A percentile compares a stretch with the other conserved stretches of the same genome.
phyloP scores from a whole-genome alignment of 2,888 invertebrate species.

The Metopia argyrocephala region DNA sequence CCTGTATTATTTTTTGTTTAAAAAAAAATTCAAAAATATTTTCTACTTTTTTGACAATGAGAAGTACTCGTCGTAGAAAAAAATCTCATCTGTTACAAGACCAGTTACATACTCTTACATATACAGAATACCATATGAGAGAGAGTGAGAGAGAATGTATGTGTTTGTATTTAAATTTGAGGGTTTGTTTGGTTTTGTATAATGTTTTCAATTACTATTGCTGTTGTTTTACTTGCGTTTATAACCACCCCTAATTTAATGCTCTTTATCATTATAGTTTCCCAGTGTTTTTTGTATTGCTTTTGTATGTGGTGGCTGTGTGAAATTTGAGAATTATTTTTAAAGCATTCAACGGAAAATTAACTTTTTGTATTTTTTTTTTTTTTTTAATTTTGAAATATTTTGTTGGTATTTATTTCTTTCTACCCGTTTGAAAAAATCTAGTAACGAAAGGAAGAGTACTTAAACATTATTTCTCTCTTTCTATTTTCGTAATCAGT shows the following conservation, averaged over 20 bases:
- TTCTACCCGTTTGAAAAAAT: neutral
- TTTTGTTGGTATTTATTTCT: slow-evolving; percentile 15
- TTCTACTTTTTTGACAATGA: too few relatives aligned
- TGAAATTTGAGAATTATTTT: slow-evolving; percentile 44
- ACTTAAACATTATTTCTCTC: too few relatives aligned
- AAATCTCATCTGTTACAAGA: neutral
- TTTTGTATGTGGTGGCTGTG: neutral
- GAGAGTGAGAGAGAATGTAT: neutral
- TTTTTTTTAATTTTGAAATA: neutral
- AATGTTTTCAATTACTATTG: slow-evolving; percentile 22
- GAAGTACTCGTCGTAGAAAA: too few relatives aligned
- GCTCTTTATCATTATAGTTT: neutral
- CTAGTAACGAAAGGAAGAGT: too few relatives aligned
- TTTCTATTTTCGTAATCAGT: neutral
- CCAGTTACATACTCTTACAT: neutral
- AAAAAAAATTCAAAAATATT: too few relatives aligned
- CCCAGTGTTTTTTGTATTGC: neutral
- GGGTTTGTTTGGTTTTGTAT: slow-evolving; percentile 19
- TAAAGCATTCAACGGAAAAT: slow-evolving; percentile 55
- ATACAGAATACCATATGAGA: too few relatives aligned
- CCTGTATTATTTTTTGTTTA: slow-evolving; percentile 29
- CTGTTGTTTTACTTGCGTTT: neutral
- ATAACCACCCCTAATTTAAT: slow-evolving; percentile 30
- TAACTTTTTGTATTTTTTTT: slow-evolving; percentile 46
- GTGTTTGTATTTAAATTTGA: neutral